A percentile compares a stretch with the other conserved stretches of the same genome.
Conservation (phyloP, 2,113 vertebrate species). For the Sceloporus undulatus region DNA sequence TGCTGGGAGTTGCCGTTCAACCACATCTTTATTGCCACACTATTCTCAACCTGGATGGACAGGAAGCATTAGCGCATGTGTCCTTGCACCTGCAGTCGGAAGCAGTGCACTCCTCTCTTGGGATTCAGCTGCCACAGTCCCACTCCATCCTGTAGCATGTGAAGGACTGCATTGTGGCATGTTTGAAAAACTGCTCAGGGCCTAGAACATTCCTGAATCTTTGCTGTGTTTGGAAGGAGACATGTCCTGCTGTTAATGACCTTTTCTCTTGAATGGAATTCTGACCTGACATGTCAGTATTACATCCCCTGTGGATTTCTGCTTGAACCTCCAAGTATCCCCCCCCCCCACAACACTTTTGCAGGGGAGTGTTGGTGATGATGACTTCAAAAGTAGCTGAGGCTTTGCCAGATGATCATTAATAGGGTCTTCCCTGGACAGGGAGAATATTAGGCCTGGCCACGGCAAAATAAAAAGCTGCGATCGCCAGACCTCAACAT, state of each 20-base stretch:
- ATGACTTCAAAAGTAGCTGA: constrained; percentile 10
- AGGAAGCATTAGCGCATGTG: neutral
- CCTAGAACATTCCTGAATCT: constrained; percentile 1
- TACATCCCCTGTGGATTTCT: constrained; percentile 11
- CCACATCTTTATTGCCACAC: too few species aligned
- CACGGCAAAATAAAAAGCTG: constrained; percentile 17
- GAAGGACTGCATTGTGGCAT: neutral
- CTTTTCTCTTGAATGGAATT: neutral
- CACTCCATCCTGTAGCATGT: neutral
- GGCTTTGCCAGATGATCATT: constrained; percentile 27
- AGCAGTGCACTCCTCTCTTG: too few species aligned
- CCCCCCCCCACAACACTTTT: neutral
- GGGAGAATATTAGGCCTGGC: neutral
- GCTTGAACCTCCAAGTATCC: constrained; percentile 15
- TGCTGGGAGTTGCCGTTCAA: neutral
- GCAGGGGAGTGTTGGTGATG: neutral
- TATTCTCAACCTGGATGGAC: too few species aligned
- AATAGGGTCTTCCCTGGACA: constrained; percentile 1
- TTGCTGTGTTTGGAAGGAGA: constrained; percentile 7
- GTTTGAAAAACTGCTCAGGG: neutral
- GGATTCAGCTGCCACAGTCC: neutral
- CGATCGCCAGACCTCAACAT: neutral
- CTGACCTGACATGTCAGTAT: neutral
- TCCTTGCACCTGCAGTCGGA: neutral
- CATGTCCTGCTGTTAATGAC: neutral